Evolutionary conservation across 2,888 invertebrate genomes (phyloP).

Genomic region (Nomada fabriciana): DNA sequence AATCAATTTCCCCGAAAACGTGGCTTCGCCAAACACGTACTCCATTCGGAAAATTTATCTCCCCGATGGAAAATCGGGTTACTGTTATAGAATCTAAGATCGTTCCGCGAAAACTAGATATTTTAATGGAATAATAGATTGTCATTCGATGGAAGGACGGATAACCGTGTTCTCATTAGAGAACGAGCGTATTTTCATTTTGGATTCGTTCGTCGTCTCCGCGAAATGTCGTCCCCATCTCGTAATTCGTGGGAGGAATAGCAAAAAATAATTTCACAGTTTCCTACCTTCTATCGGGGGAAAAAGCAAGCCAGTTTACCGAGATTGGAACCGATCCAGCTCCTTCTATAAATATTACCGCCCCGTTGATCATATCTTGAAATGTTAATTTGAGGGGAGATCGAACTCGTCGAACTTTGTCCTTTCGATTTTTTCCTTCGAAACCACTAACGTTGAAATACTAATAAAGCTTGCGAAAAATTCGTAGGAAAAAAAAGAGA

Average conservation of each 20-base stretch:
- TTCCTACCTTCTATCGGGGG: conserved; percentile 31
- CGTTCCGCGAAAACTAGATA: not conserved
- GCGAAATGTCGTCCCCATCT: not conserved
- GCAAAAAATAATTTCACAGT: conserved; percentile 40
- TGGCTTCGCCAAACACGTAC: not conserved
- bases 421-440: not conserved
- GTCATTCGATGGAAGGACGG: not conserved
- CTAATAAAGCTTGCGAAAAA: not conserved
- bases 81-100: not conserved
- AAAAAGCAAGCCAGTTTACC: conserved; percentile 21
- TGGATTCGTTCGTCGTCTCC: conserved; percentile 4
- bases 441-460: not conserved
- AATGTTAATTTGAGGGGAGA: conserved; percentile 34
- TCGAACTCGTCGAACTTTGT: conserved; percentile 8
- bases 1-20: not conserved
- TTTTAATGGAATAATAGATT: conserved; percentile 1
- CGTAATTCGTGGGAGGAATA: conserved; percentile 14
- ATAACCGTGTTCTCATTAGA: conserved; percentile 21
- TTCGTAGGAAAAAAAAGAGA: too few species aligned
- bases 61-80: not conserved
- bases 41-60: not conserved
- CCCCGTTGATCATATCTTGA: conserved; percentile 42
- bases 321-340: conserved; percentile 52
- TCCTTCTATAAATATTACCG: conserved; percentile 51
- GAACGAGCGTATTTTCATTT: conserved; percentile 19